Evolutionary conservation across 2,113 vertebrate genomes (phyloP).

Genomic region (Rhinopithecus roxellana): DNA sequence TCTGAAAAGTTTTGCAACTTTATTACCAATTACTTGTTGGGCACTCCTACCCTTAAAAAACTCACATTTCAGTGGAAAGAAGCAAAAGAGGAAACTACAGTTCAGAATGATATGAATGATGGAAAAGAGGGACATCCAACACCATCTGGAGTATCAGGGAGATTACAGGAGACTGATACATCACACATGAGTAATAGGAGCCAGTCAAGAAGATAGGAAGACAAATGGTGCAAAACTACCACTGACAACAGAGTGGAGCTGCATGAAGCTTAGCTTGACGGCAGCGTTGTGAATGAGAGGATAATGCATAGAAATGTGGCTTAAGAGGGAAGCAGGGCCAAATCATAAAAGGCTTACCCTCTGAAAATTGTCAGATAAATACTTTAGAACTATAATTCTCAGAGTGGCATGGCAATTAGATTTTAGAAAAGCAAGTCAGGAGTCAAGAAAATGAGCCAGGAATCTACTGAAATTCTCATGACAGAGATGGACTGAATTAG

Average conservation of each 20-base stretch:
- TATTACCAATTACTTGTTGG: neutral
- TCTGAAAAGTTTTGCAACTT: neutral
- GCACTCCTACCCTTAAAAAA: neutral
- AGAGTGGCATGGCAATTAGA: neutral
- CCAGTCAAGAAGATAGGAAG: neutral
- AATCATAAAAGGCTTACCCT: neutral
- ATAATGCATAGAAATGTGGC: neutral
- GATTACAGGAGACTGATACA: neutral
- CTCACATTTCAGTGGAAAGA: neutral
- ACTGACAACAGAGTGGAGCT: neutral
- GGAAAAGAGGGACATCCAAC: neutral
- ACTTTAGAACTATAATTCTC: neutral
- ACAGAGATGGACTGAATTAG: neutral
- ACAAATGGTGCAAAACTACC: neutral
- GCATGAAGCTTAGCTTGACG: neutral
- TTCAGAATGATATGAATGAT: neutral
- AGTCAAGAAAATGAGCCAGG: neutral
- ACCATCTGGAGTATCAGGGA: neutral
- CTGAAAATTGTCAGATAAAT: neutral
- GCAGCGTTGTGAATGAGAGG: neutral
- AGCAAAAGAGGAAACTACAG: neutral
- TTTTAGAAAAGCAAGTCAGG: conserved; percentile 11
- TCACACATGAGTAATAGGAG: neutral
- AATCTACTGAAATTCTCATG: neutral
- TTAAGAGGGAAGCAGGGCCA: neutral